Conservation (phyloP, 2,888 invertebrate genomes). For the Tanytarsus gracilentus region DNA sequence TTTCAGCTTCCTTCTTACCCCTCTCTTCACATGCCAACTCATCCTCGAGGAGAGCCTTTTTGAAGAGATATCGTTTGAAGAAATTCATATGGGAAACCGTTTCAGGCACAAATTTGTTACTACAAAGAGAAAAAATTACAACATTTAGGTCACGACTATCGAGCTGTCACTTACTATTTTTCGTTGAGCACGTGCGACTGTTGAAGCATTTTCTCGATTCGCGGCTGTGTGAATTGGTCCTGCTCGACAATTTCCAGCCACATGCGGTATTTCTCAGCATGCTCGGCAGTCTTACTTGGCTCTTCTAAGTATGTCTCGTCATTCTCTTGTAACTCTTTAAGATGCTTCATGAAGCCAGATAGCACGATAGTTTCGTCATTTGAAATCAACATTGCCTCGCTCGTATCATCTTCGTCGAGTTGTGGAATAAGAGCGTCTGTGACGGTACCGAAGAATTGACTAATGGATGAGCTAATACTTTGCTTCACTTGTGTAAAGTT, state of each 20-base stretch:
- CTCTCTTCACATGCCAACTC: constrained; percentile 60
- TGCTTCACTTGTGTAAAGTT: constrained; percentile 43
- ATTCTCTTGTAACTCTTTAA: constrained; percentile 61
- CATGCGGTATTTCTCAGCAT: constrained; percentile 48
- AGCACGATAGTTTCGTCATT: constrained; percentile 59
- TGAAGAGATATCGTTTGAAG: constrained; percentile 75
- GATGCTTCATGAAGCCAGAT: constrained; percentile 53
- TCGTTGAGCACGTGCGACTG: constrained; percentile 45
- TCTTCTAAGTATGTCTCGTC: constrained; percentile 64
- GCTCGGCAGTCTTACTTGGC: constrained; percentile 45
- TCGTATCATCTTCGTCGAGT: constrained; percentile 60
- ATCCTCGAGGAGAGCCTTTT: constrained; percentile 67
- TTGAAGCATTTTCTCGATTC: constrained; percentile 52
- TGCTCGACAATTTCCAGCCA: constrained; percentile 50
- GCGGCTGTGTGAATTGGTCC: constrained; percentile 49
- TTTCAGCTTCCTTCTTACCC: constrained; percentile 40
- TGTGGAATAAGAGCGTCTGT: constrained; percentile 59
- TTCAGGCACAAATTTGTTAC: constrained; percentile 57
- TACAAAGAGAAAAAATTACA: constrained; percentile 43
- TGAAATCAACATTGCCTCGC: constrained; percentile 57
- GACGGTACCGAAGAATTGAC: constrained; percentile 56
- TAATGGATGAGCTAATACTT: constrained; percentile 50
- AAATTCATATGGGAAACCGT: constrained; percentile 64
- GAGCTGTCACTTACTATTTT: constrained; percentile 37
- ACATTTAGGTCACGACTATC: too few species aligned